Base-by-base conservation (phyloP, 2,113 vertebrate species). In the Martes martes region DNA sequence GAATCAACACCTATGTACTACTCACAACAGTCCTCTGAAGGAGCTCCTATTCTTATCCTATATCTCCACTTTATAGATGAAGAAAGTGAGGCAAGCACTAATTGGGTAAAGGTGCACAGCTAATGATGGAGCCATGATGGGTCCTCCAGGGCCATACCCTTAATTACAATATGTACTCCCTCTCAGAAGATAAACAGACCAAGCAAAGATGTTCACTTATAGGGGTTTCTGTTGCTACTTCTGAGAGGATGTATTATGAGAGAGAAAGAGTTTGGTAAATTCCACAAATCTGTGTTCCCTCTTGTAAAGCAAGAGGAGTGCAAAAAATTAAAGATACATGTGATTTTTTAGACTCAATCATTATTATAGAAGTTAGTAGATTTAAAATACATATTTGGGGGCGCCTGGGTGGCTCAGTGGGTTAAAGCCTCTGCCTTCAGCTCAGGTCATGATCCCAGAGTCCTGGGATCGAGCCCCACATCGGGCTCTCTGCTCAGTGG, bases 1-100 rank as follows among this genome's bases (percentile, higher is more conserved):
- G 1, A 55, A 19, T 36, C 50, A 33, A 31, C 8, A 14, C 0
- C 4, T 2, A 10, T 9, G 36, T 26, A 42, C 31, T 80, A 2
- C 36, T 85, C 36, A 14, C 39, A 55, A 45, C n/a, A 69, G 7
- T 31, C 4, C 26, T 69, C 21, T 7, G 39, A 45, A 59, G 55
- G 33, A 87, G 45, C 26, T 45, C 2, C 67, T 59, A 4, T 67
- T 69, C 65, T 55, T 28, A 33, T n/a, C n/a, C n/a, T n/a, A n/a
- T n/a, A n/a, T 15, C 39, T 15, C 36, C n/a, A 45, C 50, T n/a
- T 36, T 18, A 21, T 16, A 52, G 28, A 24, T 11, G 4, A 87
- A 28, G 47, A 63, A 59, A 71, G 11, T 4, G 7, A 89, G 18
- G n/a, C n/a, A 31, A 57, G 10, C 2, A 24, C 26, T 76, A 42